Base-by-base conservation (phyloP, 2,888 invertebrate genomes). In the Caenorhabditis japonica region DNA sequence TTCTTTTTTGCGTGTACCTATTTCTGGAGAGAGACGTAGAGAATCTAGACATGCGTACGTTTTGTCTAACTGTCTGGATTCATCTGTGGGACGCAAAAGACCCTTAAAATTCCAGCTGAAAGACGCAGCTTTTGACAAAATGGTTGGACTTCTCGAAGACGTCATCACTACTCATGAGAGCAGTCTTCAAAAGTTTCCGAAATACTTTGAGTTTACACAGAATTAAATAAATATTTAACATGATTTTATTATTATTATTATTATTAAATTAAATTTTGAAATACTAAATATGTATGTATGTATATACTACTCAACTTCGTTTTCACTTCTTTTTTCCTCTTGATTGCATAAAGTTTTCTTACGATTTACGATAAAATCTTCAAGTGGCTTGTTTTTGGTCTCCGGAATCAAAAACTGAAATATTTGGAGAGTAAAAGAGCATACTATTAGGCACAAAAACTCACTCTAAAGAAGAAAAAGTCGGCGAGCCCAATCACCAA, bases 321-420 rank as follows among this genome's bases (percentile, higher is more conserved):
- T 44, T 0, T 61, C 51, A 25, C 34, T 8, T 19, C 19, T 10
- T 17, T 23, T 23, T 23, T 19, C 4, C 19, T 43, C 7, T 15
- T 41, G 4, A 15, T 3, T 41, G 41, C 10, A 25, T 1, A 47
- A 13, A 33, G 47, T 51, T 8, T 51, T 60, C 23, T 21, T 43
- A 12, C 60, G 19, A 34, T 59, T 59, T 4, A 59, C 52, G 34
- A 68, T 68, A 27, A 52, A 58, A 52, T 73, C 73, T 25, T 73
- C 60, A 0, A 73, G 58, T 15, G 66, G 60, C 27, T 69, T 74
- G 44, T 74, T 74, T 41, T 74, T 74, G 0, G 69, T 74, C 41
- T 74, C 74, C 5, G 74, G 69, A 10, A 74, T 62, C 41, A 74
- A 33, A 25, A 56, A 60, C 62, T 73, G 47, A 59, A 69, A 59